Conservation (phyloP, 2,888 invertebrate genomes). For the Celastrina argiolus region DNA sequence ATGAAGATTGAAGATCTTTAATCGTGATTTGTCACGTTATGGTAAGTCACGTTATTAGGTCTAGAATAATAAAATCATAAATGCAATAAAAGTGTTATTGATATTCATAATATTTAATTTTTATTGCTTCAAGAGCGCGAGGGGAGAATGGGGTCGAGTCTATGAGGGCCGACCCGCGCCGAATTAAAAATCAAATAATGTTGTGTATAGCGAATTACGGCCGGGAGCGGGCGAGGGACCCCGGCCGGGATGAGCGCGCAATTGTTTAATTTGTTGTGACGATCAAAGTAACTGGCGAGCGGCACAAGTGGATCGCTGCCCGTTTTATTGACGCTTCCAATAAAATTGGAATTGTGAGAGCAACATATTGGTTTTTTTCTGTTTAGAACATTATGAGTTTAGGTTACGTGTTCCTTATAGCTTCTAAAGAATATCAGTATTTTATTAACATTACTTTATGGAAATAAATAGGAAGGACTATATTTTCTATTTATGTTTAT, state of each 20-base stretch:
- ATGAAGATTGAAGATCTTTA: too few species aligned
- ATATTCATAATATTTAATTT: constrained; percentile 1
- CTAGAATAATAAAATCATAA: constrained; percentile 13
- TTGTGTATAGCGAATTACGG: constrained; percentile 62
- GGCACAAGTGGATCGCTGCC: constrained; percentile 16
- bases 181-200: constrained; percentile 76
- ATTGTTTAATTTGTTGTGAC: constrained; percentile 35
- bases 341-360: background rate
- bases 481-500: too few species aligned
- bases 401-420: background rate
- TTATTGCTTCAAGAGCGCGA: background rate
- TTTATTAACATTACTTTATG: background rate
- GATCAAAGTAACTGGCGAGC: constrained; percentile 30
- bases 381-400: background rate
- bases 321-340: background rate
- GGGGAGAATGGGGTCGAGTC: constrained; percentile 40
- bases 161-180: constrained; percentile 63
- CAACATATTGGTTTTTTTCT: background rate
- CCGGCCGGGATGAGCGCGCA: constrained; percentile 24
- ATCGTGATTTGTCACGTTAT: too few species aligned
- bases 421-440: too few species aligned
- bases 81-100: background rate
- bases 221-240: constrained; percentile 23
- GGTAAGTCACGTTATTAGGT: too few species aligned
- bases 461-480: background rate